Conservation (phyloP, 2,797 vertebrate genomes). For the Tinamus major region DNA sequence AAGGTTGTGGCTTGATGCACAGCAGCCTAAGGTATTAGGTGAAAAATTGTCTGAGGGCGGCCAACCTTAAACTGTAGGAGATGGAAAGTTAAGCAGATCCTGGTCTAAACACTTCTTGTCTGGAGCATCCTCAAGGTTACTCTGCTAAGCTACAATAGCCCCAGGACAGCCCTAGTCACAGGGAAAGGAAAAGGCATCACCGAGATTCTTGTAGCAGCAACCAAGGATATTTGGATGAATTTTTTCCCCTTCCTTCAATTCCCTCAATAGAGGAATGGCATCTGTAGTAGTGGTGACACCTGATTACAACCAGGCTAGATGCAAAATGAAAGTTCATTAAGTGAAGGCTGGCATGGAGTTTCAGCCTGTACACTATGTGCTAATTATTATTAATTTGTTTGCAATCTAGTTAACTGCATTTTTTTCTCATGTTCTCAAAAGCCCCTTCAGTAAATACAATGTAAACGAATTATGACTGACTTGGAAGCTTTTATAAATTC, state of each 20-base stretch:
- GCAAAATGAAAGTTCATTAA: background rate
- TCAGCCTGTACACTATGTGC: background rate
- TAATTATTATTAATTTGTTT: background rate
- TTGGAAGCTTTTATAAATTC: background rate
- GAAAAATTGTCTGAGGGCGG: background rate
- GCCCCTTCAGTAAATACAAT: background rate
- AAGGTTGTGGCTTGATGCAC: background rate
- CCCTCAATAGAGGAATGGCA: too few relatives aligned
- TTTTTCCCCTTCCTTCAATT: background rate
- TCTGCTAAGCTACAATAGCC: background rate
- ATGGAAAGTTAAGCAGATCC: background rate
- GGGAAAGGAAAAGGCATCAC: background rate
- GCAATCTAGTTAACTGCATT: background rate
- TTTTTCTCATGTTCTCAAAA: slow-evolving; percentile 18
- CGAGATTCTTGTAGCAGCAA: background rate
- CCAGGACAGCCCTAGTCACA: background rate
- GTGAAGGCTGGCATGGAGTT: background rate
- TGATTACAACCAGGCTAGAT: background rate
- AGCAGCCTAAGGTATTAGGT: background rate
- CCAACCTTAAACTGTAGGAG: background rate
- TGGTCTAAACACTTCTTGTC: background rate
- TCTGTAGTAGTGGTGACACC: background rate
- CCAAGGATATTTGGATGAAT: background rate
- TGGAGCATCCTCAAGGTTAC: background rate
- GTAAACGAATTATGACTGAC: background rate